Evolutionary conservation across 2,888 invertebrate genomes (phyloP).

Genomic region (Corythucha ciliata): DNA sequence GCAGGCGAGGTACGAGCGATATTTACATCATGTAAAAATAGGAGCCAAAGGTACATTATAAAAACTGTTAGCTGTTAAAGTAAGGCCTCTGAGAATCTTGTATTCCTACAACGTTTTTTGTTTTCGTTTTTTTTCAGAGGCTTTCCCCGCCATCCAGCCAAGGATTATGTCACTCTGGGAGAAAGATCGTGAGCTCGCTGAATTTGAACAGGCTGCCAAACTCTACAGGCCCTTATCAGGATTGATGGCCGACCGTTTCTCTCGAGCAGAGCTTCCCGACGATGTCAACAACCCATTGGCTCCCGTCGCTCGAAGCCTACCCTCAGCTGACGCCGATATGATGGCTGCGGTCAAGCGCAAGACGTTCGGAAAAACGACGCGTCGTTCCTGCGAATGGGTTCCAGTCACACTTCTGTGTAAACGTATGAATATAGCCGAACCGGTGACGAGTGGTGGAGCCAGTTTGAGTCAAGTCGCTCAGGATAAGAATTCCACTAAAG

Average conservation of each 20-base stretch:
- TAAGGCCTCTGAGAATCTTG: too few relatives aligned
- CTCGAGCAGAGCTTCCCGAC: conserved; percentile 48
- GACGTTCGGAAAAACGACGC: conserved; percentile 67
- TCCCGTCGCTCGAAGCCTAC: conserved; percentile 21
- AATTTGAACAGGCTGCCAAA: conserved; percentile 68
- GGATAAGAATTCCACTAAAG: too few relatives aligned
- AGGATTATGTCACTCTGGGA: conserved; percentile 68
- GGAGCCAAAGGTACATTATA: conserved; percentile 45
- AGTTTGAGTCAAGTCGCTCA: too few relatives aligned
- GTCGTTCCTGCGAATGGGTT: conserved; percentile 63
- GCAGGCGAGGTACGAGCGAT: conserved; percentile 64
- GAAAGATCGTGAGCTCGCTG: conserved; percentile 62
- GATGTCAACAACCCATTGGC: conserved; percentile 42
- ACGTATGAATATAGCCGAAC: conserved; percentile 76
- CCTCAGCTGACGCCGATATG: conserved; percentile 9
- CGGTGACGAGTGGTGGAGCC: too few relatives aligned
- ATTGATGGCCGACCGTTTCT: conserved; percentile 51
- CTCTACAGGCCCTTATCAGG: conserved; percentile 54
- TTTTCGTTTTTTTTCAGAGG: conserved; percentile 35
- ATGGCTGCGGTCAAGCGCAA: conserved; percentile 59
- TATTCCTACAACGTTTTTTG: too few relatives aligned
- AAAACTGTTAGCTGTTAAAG: too few relatives aligned
- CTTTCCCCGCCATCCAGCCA: conserved; percentile 40
- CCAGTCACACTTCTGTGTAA: conserved; percentile 77
- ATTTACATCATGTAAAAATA: conserved; percentile 46